Conservation (phyloP, 2,888 invertebrate genomes). For the Phasia obesa region DNA sequence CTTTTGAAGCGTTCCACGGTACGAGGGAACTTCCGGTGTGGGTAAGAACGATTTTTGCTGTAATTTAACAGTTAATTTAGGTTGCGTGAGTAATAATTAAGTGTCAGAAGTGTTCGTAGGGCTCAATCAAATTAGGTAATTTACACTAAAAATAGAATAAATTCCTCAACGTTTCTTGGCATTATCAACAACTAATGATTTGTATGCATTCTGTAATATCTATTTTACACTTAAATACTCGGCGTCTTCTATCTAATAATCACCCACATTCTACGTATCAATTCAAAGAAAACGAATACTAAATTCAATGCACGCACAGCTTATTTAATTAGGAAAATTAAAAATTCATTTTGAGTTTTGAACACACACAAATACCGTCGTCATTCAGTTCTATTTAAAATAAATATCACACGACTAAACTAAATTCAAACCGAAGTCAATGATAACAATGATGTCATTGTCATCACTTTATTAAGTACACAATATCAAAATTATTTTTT, state of each 20-base stretch:
- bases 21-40: too few relatives aligned
- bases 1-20: too few relatives aligned
- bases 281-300: not conserved
- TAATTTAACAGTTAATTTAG: too few relatives aligned
- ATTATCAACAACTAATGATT: too few relatives aligned
- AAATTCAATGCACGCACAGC: conserved; percentile 44
- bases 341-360: conserved; percentile 40
- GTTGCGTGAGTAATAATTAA: too few relatives aligned
- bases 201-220: too few relatives aligned
- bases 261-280: not conserved
- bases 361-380: conserved; percentile 1
- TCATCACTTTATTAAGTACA: conserved; percentile 9
- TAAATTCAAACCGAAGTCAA: conserved; percentile 6
- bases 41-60: too few relatives aligned
- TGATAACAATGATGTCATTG: conserved; percentile 37
- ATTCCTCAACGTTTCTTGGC: too few relatives aligned
- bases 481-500: not conserved
- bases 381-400: conserved; percentile 32
- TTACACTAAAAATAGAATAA: too few relatives aligned
- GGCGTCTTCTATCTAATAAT: conserved; percentile 4
- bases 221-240: too few relatives aligned
- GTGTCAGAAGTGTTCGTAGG: too few relatives aligned
- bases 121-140: too few relatives aligned
- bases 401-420: conserved; percentile 2
- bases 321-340: conserved; percentile 43